A percentile compares a stretch with the other conserved stretches of the same genome.
Conservation (phyloP, 2,113 vertebrate genomes). For the Calypte anna region DNA sequence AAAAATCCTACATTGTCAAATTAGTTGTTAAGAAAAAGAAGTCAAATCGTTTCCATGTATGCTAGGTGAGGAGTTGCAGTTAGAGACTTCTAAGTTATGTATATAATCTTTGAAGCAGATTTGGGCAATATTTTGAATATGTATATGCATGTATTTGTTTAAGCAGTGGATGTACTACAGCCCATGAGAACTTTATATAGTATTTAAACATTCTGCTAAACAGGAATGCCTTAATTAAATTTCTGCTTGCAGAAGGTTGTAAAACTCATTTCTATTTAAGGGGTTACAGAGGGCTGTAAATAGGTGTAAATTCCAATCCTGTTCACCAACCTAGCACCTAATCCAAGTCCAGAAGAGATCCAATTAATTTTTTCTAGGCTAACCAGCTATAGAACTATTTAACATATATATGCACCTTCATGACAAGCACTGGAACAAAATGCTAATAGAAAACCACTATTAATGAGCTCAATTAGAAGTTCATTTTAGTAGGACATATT, state of each 20-base stretch:
- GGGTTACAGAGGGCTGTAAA: background rate
- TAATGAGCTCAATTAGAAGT: background rate
- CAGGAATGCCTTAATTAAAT: background rate
- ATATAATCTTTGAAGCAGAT: background rate
- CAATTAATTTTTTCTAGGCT: background rate
- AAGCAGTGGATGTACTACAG: background rate
- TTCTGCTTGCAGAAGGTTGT: background rate
- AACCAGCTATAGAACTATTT: background rate
- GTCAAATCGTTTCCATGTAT: background rate
- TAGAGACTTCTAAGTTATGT: background rate
- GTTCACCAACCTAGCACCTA: background rate
- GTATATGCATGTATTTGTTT: background rate
- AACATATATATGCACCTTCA: background rate
- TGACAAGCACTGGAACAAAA: background rate
- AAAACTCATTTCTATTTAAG: background rate
- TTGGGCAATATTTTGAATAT: background rate
- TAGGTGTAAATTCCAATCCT: background rate
- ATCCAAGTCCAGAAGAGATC: slow-evolving; percentile 17
- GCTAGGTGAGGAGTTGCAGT: background rate
- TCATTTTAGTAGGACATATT: background rate
- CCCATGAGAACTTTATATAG: background rate
- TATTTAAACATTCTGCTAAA: background rate
- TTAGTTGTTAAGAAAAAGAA: background rate
- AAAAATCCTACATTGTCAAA: background rate
- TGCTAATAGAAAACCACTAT: background rate